These are phyloP conservation scores for Orgyia antiqua DNA, from an alignment of 2,888 invertebrate genomes.

Conservation along the genomic window DNA sequence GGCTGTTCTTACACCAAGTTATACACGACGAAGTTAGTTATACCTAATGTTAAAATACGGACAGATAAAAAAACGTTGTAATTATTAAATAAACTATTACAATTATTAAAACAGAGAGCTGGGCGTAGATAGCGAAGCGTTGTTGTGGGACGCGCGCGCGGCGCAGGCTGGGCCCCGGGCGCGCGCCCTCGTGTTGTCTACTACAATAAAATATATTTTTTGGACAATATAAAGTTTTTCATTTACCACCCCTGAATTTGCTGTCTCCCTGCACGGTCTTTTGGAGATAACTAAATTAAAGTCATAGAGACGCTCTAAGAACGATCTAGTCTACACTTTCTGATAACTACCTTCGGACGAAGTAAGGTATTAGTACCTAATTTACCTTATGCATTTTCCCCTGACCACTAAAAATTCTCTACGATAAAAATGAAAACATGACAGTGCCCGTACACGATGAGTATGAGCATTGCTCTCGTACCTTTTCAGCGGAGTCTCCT, in stretches of 20 bases:
- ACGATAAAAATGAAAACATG: too few relatives aligned
- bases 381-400: too few relatives aligned
- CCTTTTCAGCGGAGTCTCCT: too few relatives aligned
- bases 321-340: too few relatives aligned
- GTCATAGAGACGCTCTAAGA: too few relatives aligned
- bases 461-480: too few relatives aligned
- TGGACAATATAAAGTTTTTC: constrained; percentile 62
- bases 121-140: constrained; percentile 75
- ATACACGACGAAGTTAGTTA: constrained; percentile 78
- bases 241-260: constrained; percentile 8
- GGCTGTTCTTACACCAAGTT: constrained; percentile 79
- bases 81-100: constrained; percentile 80
- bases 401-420: too few relatives aligned
- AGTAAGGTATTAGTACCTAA: too few relatives aligned
- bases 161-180: constrained; percentile 71
- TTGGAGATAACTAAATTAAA: too few relatives aligned
- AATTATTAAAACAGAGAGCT: constrained; percentile 77
- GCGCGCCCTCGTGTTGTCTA: constrained; percentile 73
- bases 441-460: too few relatives aligned
- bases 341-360: too few relatives aligned
- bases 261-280: too few relatives aligned
- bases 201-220: constrained; percentile 79
- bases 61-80: constrained; percentile 76
- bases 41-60: constrained; percentile 75
- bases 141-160: constrained; percentile 73